These are phyloP conservation scores for Bambusicola thoracicus DNA, from an alignment of 2,113 vertebrate species.

Conservation along the genomic window DNA sequence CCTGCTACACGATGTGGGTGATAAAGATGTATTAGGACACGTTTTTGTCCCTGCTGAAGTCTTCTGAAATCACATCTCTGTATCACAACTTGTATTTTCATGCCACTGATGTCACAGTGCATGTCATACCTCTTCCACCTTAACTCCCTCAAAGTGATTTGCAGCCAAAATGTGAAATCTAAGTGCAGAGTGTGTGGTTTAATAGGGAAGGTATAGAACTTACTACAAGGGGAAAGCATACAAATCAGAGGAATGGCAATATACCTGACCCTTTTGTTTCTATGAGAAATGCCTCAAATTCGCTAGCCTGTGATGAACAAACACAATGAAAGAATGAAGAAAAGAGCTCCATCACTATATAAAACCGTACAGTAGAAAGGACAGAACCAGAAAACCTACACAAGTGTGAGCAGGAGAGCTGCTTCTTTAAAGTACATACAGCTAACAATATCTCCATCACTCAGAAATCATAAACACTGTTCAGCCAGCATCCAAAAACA, in stretches of 20 bases:
- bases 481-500: background rate
- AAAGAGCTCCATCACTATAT: accelerated
- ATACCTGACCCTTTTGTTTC: background rate
- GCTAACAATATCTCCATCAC: background rate
- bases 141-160: background rate
- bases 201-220: background rate
- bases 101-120: background rate
- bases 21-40: background rate
- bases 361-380: background rate
- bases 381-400: background rate
- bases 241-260: background rate
- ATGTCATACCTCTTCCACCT: background rate
- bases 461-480: background rate
- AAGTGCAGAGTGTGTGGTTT: background rate
- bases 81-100: background rate
- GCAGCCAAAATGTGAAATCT: background rate
- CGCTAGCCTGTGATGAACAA: background rate
- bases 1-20: accelerated
- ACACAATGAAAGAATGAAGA: background rate
- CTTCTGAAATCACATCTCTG: background rate
- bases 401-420: background rate
- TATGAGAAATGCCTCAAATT: background rate
- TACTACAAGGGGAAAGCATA: background rate
- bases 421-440: background rate
- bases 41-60: background rate